Evolutionary conservation across 2,888 invertebrate species (phyloP), one percentile per base, ranked within the genome.

Genomic region (Acrobasis suavella): DNA sequence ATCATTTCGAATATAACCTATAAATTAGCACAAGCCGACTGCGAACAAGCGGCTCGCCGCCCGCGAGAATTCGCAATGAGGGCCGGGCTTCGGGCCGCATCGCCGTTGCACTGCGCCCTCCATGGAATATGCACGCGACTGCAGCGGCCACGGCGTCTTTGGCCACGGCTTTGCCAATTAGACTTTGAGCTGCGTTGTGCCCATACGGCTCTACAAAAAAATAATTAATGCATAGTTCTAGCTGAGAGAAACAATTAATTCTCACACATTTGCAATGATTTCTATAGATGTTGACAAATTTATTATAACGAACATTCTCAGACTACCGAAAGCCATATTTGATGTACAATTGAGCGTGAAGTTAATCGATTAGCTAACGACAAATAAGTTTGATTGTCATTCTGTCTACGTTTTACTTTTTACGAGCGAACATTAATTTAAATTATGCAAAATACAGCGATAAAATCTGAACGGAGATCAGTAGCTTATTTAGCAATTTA

Each of bases 1-100:
- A 87, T 89, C 85, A 87, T 87, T 89, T 84, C 84, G 85, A 87
- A 89, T 89, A 88, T 90, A 87, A 89, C 86, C 87, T 88, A 88
- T 89, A 91, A 91, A 90, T 90, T 90, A 89, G 84, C 78, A 72
- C 81, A 75, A 77, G 81, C 85, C 86, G 87, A 85, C 82, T 81
- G 78, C 73, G 75, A 80, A 78, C 80, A 79, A 76, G 79, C 76
- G 74, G 80, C 71, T 75, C 75, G 77, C 70, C 75, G 80, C 76
- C 76, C 75, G 76, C 77, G 77, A 75, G 85, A 86, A 88, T 88
- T 84, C 69, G 77, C 82, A 87, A 87, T 86, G 82, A 84, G 84
- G 72, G 77, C 72, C 75, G 76, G 68, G 69, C 32, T n/a, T n/a
- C 32, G 32, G 68, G 69, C 71, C 67, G 69, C 65, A 62, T 64